Evolutionary conservation across 92 coral and sea anemone genomes (phyloP), one percentile per base, ranked within the genome.

Genomic region (Porites lobata): DNA sequence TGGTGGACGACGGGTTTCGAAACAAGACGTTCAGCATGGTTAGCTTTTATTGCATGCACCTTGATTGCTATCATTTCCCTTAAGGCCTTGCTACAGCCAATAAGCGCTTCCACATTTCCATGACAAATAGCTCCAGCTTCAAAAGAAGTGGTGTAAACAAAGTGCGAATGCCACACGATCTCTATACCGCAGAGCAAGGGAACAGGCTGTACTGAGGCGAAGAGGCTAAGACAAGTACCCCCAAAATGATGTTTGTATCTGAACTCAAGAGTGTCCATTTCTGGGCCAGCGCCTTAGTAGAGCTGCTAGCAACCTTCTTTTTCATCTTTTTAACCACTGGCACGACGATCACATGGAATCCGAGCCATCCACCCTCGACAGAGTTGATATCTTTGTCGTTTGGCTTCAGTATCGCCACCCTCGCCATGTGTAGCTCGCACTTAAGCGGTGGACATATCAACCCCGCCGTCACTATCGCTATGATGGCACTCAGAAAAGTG

Each of bases 381-480:
- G 98, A 90, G 22, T 90, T 95, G 67, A 96, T 94, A 38, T 90
- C 99, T 65, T 64, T 94, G 82, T 89, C 92, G 11, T 95, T 97
- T 75, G 99, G 99, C 54, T 85, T 97, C 8, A 94, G 97, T 54
- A 97, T 97, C 79, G 88, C 98, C 0, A 90, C 98, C 52, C 90
- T 96, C 14, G 93, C 96, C 65, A 93, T 96, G 90, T 90, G 94
- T n/a, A 93, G 93, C 43, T 81, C 87, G 52, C 98, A 97, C 43
- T 92, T 93, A 14, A 95, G 98, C 78, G 99, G 98, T 11, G 99
- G 99, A 4, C 95, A 90, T 38, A 92, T 97, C 71, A 97, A 97
- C 82, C 99, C 99, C 8, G 99, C 99, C 4, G 99, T 97, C 21
- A 95, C 94, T 43, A 90, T 93, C 11, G 98, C 98, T 43, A 92